Conservation (phyloP, 2,888 invertebrate species). For the Apodemia duryi region DNA sequence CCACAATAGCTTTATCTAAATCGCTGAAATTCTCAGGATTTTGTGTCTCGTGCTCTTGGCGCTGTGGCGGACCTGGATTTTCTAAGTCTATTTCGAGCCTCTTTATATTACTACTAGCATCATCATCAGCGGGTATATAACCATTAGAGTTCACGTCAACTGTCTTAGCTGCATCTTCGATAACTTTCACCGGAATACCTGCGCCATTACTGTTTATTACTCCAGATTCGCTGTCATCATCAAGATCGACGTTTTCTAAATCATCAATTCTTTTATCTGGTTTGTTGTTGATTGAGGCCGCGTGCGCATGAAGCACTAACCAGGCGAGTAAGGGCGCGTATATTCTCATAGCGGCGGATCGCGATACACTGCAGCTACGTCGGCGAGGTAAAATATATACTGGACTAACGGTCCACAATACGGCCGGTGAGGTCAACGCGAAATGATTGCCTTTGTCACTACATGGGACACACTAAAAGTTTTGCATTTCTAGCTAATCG, state of each 20-base stretch:
- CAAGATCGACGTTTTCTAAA: slow-evolving; percentile 38
- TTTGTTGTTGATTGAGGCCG: slow-evolving; percentile 49
- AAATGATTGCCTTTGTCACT: slow-evolving; percentile 56
- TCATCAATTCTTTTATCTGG: slow-evolving; percentile 18
- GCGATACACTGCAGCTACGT: slow-evolving; percentile 48
- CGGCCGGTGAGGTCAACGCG: slow-evolving; percentile 39
- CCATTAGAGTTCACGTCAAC: slow-evolving; percentile 37
- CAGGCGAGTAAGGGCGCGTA: slow-evolving; percentile 54
- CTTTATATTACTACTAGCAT: slow-evolving; percentile 36
- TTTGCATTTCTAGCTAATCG: too few relatives aligned
- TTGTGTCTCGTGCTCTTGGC: slow-evolving; percentile 66
- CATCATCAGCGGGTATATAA: slow-evolving; percentile 39
- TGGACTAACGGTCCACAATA: slow-evolving; percentile 58
- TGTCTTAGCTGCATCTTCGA: slow-evolving; percentile 46
- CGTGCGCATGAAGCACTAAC: slow-evolving; percentile 49
- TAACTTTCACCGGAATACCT: slow-evolving; percentile 56
- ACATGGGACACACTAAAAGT: too few relatives aligned
- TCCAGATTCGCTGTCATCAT: slow-evolving; percentile 39
- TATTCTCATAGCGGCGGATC: slow-evolving; percentile 56
- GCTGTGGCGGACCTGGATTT: slow-evolving; percentile 62
- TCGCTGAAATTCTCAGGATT: slow-evolving; percentile 51
- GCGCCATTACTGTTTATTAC: slow-evolving; percentile 40
- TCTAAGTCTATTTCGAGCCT: slow-evolving; percentile 52
- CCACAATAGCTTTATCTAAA: slow-evolving; percentile 40
- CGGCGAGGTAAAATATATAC: slow-evolving; percentile 58